Base-by-base conservation (phyloP, 2,113 vertebrate genomes). In the Chionomys nivalis region DNA sequence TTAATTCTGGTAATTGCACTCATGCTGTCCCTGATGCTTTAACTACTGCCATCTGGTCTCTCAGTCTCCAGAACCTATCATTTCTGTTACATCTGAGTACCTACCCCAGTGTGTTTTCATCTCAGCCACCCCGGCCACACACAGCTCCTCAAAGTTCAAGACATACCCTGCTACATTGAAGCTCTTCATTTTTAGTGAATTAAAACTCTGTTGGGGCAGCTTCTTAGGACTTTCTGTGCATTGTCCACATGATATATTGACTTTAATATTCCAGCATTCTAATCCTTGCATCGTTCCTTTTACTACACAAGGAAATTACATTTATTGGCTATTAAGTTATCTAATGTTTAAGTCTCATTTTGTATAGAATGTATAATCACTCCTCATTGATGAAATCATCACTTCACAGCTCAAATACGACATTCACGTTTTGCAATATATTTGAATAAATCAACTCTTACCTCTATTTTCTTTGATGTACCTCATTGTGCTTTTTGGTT, bases 1-100 rank as follows among this genome's bases (percentile, higher is more conserved):
- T 94, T 95, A 85, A 95, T 79, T 93, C 14, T 36, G 42, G 17
- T 94, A 94, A 94, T 90, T 96, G 70, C 33, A 86, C 58, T 87
- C n/a, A 31, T 4, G 13, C 19, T 92, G 28, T 75, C 63, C 47
- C 47, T 92, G 26, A 87, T 93, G 76, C 17, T 77, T 78, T 79
- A 75, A 52, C 55, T 96, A 44, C 58, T 92, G 49, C 36, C 83
- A 96, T 87, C 3, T 96, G 92, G 65, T n/a, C 85, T 90, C 26
- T 75, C 36, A 31, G 24, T 88, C 14, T 58, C 55, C 78, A 83
- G 76, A 79, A 52, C 49, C 72, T 76, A 70, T 66, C 79, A 90
- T 72, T 92, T 52, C 28, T 47, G 65, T 3, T 76, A 44, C 31
- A 95, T 81, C 36, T 86, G 23, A 26, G 36, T 77, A 55, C 21